phyloP scores from a whole-genome alignment of 2,888 invertebrate species.

The Automeris io region DNA sequence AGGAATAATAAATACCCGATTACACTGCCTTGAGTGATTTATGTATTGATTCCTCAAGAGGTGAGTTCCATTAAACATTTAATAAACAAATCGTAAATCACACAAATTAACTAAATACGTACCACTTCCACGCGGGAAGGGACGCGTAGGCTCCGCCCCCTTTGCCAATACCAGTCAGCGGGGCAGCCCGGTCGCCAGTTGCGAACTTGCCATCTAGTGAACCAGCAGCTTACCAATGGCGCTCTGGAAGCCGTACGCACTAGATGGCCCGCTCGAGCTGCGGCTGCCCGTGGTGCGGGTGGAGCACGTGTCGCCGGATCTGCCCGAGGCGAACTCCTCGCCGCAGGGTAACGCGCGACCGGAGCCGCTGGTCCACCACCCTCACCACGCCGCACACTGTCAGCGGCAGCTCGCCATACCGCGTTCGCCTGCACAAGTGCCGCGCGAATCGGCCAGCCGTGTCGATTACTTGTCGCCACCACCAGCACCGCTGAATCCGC shows the following conservation, averaged over 20 bases:
- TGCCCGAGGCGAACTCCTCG: slow-evolving; percentile 19
- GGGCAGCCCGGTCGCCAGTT: slow-evolving; percentile 4
- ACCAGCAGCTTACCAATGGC: slow-evolving; percentile 38
- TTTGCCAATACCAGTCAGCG: slow-evolving; percentile 4
- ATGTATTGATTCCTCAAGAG: neutral
- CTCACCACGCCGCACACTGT: slow-evolving; percentile 24
- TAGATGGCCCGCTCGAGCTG: slow-evolving; percentile 50
- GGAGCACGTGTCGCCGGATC: slow-evolving; percentile 26
- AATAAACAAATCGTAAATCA: slow-evolving; percentile 11
- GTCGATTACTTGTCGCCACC: no score
- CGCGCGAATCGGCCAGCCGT: no score
- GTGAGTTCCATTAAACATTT: no score
- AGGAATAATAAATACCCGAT: no score
- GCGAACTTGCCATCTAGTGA: slow-evolving; percentile 4
- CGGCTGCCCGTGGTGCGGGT: slow-evolving; percentile 33
- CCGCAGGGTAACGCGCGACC: slow-evolving; percentile 15
- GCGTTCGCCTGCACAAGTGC: slow-evolving; percentile 38
- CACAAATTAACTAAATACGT: slow-evolving; percentile 14
- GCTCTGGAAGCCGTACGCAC: slow-evolving; percentile 59
- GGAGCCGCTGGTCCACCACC: slow-evolving; percentile 18
- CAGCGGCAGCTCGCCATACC: slow-evolving; percentile 24
- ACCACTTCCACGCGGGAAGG: slow-evolving; percentile 19
- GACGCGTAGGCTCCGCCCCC: slow-evolving; percentile 8
- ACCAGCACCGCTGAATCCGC: no score
- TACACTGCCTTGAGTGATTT: slow-evolving; percentile 4